phyloP scores from a whole-genome alignment of 1,140 invertebrate genomes.

The Drosophila seguyi region DNA sequence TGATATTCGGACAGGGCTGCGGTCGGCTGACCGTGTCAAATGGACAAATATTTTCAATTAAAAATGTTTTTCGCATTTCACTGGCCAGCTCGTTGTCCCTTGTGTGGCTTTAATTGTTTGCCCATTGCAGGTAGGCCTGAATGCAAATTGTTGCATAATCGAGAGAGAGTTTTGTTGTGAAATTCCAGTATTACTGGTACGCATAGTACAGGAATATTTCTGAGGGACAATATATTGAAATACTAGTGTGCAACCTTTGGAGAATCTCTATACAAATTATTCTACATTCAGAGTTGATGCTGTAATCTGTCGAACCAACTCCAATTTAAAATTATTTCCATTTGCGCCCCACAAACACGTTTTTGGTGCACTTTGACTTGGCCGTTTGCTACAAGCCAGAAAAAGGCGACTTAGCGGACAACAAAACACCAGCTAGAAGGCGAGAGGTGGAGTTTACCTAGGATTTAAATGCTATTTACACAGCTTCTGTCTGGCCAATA shows the following conservation, averaged over 20 bases:
- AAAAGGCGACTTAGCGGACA: not conserved
- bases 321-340: slow-evolving; percentile 20
- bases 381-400: slow-evolving; percentile 18
- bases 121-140: slow-evolving; percentile 11
- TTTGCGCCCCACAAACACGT: slow-evolving; percentile 11
- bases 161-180: slow-evolving; percentile 8
- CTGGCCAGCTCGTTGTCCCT: slow-evolving; percentile 14
- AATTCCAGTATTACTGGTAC: not conserved
- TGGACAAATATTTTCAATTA: slow-evolving; percentile 81
- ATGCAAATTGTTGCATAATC: slow-evolving; percentile 46
- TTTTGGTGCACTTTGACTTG: not conserved
- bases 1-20: slow-evolving; percentile 54
- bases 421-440: slow-evolving; percentile 14
- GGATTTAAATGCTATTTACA: slow-evolving; percentile 80
- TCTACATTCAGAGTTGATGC: not conserved
- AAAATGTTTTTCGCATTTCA: slow-evolving; percentile 51
- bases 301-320: slow-evolving; percentile 15
- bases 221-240: not conserved
- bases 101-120: slow-evolving; percentile 65
- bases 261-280: slow-evolving; percentile 27
- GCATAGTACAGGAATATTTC: slow-evolving; percentile 9
- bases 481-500: slow-evolving; percentile 73
- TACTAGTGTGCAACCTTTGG: not conserved
- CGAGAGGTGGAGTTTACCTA: slow-evolving; percentile 45
- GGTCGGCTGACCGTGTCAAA: slow-evolving; percentile 73